Percentiles rank a stretch among this genome's conserved stretches.
phyloP scores from a whole-genome alignment of 2,113 vertebrate species.

The Scortum barcoo region DNA sequence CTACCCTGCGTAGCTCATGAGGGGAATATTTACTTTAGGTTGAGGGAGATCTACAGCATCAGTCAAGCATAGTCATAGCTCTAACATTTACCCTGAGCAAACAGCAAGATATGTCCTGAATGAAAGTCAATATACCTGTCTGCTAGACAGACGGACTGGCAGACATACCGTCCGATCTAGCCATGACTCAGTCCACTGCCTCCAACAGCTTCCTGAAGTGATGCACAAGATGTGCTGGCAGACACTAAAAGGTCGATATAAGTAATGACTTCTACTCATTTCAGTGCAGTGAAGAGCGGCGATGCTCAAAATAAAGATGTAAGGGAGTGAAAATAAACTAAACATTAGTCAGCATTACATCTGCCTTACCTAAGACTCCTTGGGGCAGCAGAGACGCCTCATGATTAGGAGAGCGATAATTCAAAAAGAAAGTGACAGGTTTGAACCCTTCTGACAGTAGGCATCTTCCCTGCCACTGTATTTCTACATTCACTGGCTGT shows the following conservation, averaged over 20 bases:
- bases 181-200: constrained; percentile 54
- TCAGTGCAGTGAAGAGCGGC: constrained; percentile 33
- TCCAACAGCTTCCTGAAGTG: constrained; percentile 40
- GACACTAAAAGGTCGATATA: constrained; percentile 54
- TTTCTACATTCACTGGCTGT: constrained; percentile 9
- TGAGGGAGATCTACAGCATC: constrained; percentile 58
- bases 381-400: not conserved
- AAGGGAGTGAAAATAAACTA: constrained; percentile 32
- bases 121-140: constrained; percentile 70
- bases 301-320: constrained; percentile 34
- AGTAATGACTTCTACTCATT: constrained; percentile 47
- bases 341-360: not conserved
- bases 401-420: not conserved
- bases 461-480: not conserved
- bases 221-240: constrained; percentile 49
- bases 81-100: constrained; percentile 75
- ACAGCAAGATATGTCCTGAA: constrained; percentile 64
- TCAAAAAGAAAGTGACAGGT: constrained; percentile 30
- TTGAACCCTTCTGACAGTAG: constrained; percentile 16
- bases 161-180: constrained; percentile 34
- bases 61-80: constrained; percentile 61
- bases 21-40: constrained; percentile 65
- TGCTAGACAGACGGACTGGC: constrained; percentile 32
- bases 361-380: not conserved
- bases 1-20: constrained; percentile 39